Conservation (phyloP, 2,888 invertebrate species). For the Lordiphosa fenestrarum region DNA sequence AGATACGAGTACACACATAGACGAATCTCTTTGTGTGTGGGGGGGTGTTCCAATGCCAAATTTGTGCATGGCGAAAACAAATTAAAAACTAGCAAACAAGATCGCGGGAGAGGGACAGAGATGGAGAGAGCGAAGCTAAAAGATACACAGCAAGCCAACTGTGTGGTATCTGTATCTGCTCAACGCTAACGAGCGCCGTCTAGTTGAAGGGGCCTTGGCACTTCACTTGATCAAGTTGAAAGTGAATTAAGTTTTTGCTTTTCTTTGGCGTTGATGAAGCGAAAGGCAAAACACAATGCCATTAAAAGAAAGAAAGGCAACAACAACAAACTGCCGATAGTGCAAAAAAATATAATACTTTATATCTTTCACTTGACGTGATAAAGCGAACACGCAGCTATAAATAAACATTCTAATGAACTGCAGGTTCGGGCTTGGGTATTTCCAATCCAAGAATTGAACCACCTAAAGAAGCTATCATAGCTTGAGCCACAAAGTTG, state of each 20-base stretch:
- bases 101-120: slow-evolving; percentile 2
- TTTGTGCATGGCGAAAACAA: slow-evolving; percentile 30
- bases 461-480: slow-evolving; percentile 2
- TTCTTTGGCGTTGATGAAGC: slow-evolving; percentile 36
- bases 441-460: slow-evolving; percentile 7
- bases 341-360: slow-evolving; percentile 40
- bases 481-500: slow-evolving; percentile 1
- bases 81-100: slow-evolving; percentile 36
- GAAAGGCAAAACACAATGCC: slow-evolving; percentile 49
- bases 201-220: slow-evolving; percentile 56
- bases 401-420: slow-evolving; percentile 4
- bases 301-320: slow-evolving; percentile 13
- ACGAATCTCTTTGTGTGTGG: slow-evolving; percentile 16
- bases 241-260: slow-evolving; percentile 70
- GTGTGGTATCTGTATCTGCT: slow-evolving; percentile 43
- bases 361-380: slow-evolving; percentile 27
- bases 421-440: not conserved
- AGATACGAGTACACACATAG: slow-evolving; percentile 18
- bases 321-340: slow-evolving; percentile 35
- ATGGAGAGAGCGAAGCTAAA: slow-evolving; percentile 20
- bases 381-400: slow-evolving; percentile 21
- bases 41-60: slow-evolving; percentile 50
- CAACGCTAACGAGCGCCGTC: slow-evolving; percentile 40
- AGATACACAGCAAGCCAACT: slow-evolving; percentile 33
- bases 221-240: slow-evolving; percentile 58